Evolutionary conservation across 2,888 invertebrate species (phyloP).

Genomic region (Philereme vetulata): DNA sequence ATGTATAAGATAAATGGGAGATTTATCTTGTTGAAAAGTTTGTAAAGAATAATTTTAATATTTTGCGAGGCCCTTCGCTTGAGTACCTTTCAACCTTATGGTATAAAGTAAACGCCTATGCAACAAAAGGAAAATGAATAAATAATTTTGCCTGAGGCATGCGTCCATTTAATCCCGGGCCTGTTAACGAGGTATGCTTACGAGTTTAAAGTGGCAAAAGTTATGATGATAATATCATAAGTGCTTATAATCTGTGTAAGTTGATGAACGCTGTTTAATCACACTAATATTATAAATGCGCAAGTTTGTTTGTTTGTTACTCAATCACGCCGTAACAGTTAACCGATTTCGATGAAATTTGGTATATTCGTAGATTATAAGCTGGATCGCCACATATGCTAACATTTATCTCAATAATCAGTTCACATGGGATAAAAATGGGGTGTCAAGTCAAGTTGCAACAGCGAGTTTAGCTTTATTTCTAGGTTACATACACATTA

Average conservation of each 20-base stretch:
- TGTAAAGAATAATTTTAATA: slow-evolving; percentile 37
- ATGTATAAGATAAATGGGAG: too few species aligned
- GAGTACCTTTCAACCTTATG: slow-evolving; percentile 7
- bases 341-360: too few species aligned
- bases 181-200: background rate
- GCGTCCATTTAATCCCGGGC: background rate
- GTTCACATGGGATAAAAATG: too few species aligned
- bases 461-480: too few species aligned
- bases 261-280: background rate
- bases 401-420: too few species aligned
- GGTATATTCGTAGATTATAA: too few species aligned
- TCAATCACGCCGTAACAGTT: too few species aligned
- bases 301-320: too few species aligned
- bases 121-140: slow-evolving; percentile 19
- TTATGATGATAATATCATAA: background rate
- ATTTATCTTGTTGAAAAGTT: slow-evolving; percentile 48
- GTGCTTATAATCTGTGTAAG: background rate
- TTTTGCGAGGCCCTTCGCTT: slow-evolving; percentile 5
- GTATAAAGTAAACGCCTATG: slow-evolving; percentile 5
- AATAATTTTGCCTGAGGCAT: slow-evolving; percentile 9
- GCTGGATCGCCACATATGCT: too few species aligned
- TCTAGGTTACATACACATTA: too few species aligned
- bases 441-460: too few species aligned
- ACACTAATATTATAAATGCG: too few species aligned
- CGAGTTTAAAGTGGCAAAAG: background rate